Percentiles rank a stretch among this genome's conserved stretches.
Conservation (phyloP, 30 jellyfish, hydroid and myxozoan species). For the Turritopsis rubra region DNA sequence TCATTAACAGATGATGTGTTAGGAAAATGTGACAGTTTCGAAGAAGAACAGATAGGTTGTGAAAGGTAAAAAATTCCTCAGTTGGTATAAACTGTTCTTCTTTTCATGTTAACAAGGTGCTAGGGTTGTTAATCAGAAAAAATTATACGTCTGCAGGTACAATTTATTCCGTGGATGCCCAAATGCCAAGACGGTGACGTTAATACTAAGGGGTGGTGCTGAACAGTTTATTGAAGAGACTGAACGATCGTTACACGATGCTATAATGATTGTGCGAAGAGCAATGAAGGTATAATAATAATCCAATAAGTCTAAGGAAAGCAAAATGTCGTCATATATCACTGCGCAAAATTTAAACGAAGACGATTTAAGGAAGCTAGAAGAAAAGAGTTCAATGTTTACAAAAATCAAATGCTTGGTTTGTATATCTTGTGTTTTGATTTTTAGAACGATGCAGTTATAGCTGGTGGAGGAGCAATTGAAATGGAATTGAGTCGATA, state of each 20-base stretch:
- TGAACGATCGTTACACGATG: constrained; percentile 94
- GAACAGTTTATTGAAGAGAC: constrained; percentile 98
- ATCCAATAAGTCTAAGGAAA: too few species aligned
- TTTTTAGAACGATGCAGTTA: constrained; percentile 95
- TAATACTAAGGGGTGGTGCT: constrained; percentile 96
- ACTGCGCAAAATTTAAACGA: too few species aligned
- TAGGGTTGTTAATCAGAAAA: not conserved
- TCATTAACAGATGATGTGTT: constrained; percentile 50
- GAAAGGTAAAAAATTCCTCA: constrained; percentile 95
- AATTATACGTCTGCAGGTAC: constrained; percentile 37
- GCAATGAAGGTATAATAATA: constrained; percentile 65
- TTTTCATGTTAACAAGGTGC: not conserved
- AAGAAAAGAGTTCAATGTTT: too few species aligned
- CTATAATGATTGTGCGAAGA: constrained; percentile 98
- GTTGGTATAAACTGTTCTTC: too few species aligned
- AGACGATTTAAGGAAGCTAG: too few species aligned
- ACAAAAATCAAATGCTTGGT: too few species aligned
- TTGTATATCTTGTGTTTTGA: not conserved
- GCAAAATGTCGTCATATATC: too few species aligned
- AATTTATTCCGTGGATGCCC: constrained; percentile 94
- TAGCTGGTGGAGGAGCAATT: constrained; percentile 99
- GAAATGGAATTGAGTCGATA: constrained; percentile 96
- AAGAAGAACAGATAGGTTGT: constrained; percentile 98
- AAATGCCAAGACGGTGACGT: constrained; percentile 84
- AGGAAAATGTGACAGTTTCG: constrained; percentile 94